Conservation (phyloP, 2,888 invertebrate species). For the Trissolcus japonicus region DNA sequence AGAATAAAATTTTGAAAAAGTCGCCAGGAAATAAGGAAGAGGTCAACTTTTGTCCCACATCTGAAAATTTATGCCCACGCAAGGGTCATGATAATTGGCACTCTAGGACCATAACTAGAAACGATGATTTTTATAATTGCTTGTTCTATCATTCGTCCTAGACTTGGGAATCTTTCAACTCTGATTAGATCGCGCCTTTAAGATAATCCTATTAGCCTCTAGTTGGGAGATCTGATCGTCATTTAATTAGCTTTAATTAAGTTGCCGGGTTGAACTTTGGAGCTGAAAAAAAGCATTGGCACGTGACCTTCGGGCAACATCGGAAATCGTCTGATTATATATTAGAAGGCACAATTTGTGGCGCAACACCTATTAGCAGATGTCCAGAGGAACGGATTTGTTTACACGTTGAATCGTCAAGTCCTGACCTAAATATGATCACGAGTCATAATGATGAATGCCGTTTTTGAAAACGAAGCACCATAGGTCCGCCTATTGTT, state of each 20-base stretch:
- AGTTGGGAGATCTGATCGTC: constrained; percentile 10
- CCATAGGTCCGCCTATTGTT: constrained; percentile 30
- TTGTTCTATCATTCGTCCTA: neutral
- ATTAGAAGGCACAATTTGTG: constrained; percentile 31
- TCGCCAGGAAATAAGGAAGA: too few relatives aligned
- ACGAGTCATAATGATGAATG: constrained; percentile 30
- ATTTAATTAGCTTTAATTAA: constrained; percentile 40
- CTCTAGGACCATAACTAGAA: neutral
- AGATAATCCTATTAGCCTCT: constrained; percentile 37
- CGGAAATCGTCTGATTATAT: constrained; percentile 34
- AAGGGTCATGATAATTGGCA: too few relatives aligned
- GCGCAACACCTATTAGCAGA: constrained; percentile 41
- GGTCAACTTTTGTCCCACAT: too few relatives aligned
- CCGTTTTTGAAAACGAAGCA: constrained; percentile 14
- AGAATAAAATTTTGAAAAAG: too few relatives aligned
- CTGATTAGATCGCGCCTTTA: neutral
- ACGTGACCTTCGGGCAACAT: constrained; percentile 20
- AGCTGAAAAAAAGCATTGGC: constrained; percentile 17
- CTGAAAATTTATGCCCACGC: too few relatives aligned
- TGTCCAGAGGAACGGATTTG: constrained; percentile 37
- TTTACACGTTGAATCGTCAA: constrained; percentile 50
- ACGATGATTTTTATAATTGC: neutral
- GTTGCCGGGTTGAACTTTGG: constrained; percentile 30
- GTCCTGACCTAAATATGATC: constrained; percentile 42
- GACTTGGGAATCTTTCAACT: neutral